Evolutionary conservation across 1,140 invertebrate species (phyloP), one percentile per base, ranked within the genome.

Genomic region (Pantala flavescens): DNA sequence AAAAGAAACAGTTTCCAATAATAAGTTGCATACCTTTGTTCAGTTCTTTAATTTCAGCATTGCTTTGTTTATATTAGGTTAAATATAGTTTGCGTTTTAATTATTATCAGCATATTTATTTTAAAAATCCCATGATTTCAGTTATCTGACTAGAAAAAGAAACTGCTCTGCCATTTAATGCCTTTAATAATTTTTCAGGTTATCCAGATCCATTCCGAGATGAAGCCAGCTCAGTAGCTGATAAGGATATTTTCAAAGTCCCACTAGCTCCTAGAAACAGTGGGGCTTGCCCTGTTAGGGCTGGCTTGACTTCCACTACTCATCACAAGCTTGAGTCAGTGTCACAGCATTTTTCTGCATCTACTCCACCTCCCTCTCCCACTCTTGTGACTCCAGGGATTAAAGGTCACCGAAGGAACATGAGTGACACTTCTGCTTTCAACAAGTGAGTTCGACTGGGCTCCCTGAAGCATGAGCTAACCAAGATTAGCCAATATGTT

Each of bases 351-450:
- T 78, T 83, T 72, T 78, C 84, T 71, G 82, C 81, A 74, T 78
- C 83, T 43, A 84, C 86, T 24, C 85, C 86, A 36, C 82, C 63
- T 72, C 23, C 55, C 5, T 71, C 73, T 21, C 73, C 36, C 19
- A 63, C 43, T 71, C 21, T 63, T 1, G 36, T 21, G 1, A 70
- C 23, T 28, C 21, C 55, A 23, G 42, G 24, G 14, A 7, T 43
- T 5, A 49, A 72, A 23, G 73, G 75, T 43, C 93, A 94, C 82
- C 82, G 92, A 55, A 86, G 93, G 70, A 95, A 95, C 81, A 90
- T 93, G 79, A 94, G 92, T 81, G 93, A 95, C 80, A 94, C 93
- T 0, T 93, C 92, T 72, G 91, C 92, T 77, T 92, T 94, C 79
- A 93, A 91, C 80, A 93, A 92, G 91, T 93, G 85, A 84, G 85